Evolutionary conservation across 2,888 invertebrate species (phyloP).

Genomic region (Aleiodes leptofemur): DNA sequence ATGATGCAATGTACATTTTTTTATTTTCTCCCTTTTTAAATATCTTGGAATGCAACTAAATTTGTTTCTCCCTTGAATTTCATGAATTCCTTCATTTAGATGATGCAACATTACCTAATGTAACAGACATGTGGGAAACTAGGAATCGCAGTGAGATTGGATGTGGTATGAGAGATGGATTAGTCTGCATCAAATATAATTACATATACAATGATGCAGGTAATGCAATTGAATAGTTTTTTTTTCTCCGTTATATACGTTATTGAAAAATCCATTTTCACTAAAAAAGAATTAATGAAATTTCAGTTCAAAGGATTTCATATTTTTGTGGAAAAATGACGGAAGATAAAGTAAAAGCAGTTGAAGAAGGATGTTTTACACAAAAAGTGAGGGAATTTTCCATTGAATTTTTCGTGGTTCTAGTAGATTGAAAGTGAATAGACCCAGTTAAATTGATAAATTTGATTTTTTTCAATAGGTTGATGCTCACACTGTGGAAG

Average conservation of each 20-base stretch:
- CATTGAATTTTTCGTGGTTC: conserved; percentile 3
- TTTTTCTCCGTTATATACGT: background rate
- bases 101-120: conserved; percentile 49
- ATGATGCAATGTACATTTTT: background rate
- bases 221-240: conserved; percentile 48
- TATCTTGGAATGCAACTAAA: background rate
- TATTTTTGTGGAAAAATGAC: conserved; percentile 69
- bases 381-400: conserved; percentile 59
- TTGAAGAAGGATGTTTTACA: conserved; percentile 64
- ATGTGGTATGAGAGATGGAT: conserved; percentile 59
- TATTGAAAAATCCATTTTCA: background rate
- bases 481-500: conserved; percentile 60
- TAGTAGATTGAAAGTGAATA: background rate
- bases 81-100: conserved; percentile 38
- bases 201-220: conserved; percentile 61
- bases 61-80: background rate
- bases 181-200: conserved; percentile 63
- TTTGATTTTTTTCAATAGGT: conserved; percentile 57
- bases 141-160: conserved; percentile 50
- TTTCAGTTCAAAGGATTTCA: conserved; percentile 2
- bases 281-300: background rate
- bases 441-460: background rate
- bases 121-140: conserved; percentile 59
- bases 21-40: too few relatives aligned
- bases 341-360: conserved; percentile 59